Conservation (phyloP, 2,797 vertebrate species). For the Cyclopterus lumpus region DNA sequence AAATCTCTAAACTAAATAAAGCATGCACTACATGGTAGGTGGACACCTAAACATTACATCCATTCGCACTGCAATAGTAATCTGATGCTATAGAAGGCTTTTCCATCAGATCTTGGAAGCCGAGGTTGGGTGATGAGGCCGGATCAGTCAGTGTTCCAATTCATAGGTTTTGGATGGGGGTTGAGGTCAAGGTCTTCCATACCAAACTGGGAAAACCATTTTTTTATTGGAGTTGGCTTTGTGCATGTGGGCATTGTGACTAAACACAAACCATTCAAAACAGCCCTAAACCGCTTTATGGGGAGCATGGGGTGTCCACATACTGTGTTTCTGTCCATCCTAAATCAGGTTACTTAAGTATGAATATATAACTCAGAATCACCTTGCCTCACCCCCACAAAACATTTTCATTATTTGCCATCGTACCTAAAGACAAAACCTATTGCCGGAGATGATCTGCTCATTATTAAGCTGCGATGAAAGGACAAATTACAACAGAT, state of each 20-base stretch:
- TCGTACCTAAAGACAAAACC: slow-evolving; percentile 32
- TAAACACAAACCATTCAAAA: background rate
- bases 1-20: too few species aligned
- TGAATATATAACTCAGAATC: background rate
- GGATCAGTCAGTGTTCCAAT: background rate
- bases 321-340: background rate
- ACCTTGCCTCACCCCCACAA: background rate
- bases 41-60: too few species aligned
- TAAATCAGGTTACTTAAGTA: background rate
- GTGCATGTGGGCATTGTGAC: background rate
- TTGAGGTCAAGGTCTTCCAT: background rate
- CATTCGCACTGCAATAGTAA: background rate
- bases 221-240: background rate
- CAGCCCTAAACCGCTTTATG: background rate
- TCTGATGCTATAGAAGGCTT: background rate
- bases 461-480: slow-evolving; percentile 73
- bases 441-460: slow-evolving; percentile 24
- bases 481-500: slow-evolving; percentile 42
- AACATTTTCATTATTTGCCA: slow-evolving; percentile 28
- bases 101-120: background rate
- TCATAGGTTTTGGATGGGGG: background rate
- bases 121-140: background rate
- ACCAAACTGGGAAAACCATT: background rate
- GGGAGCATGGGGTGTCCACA: background rate
- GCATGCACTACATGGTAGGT: too few species aligned